Evolutionary conservation across 1,140 invertebrate genomes (phyloP), one percentile per base, ranked within the genome.

Genomic region (Holcopasites calliopsidis): DNA sequence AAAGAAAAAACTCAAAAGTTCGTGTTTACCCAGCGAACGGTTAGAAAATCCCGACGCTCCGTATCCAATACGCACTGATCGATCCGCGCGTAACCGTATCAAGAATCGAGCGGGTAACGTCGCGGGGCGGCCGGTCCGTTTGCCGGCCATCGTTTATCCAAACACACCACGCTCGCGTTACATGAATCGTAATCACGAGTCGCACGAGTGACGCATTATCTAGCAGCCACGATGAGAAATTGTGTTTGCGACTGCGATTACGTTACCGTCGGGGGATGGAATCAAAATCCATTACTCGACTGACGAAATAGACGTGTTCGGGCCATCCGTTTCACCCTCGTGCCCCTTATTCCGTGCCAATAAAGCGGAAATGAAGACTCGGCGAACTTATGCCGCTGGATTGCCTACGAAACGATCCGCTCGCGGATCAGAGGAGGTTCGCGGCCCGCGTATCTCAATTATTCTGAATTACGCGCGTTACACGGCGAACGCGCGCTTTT

Each of bases 371-470:
- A 76, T 69, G 74, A 81, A 66, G n/a, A 18, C 49, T 71, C 62
- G 47, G 60, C 60, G 76, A 68, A 54, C 40, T 66, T 28, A 31
- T 16, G 58, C 50, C 11, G 40, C n/a, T 52, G 44, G 50, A 55
- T 76, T 55, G 47, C 44, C 73, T 42, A 54, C 42, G 58, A n/a
- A 69, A 47, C 47, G 72, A 75, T 75, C 44, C 23, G 40, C 18
- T 18, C 28, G 28, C n/a, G 31, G 38, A 31, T 54, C n/a, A 28
- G 11, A 10, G 13, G 33, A 16, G 35, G 31, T 16, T 16, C 28
- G 13, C 38, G 64, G 69, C 26, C 13, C 38, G 58, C 66, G 65
- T 82, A 82, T 82, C 82, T 82, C 80, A 78, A 82, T 82, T 82
- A 82, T 82, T 81, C 52, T 64, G 65, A 81, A 82, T 81, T 81